These are phyloP conservation scores for Melikaiella ostensackeni DNA, from an alignment of 2,888 invertebrate genomes.

Conservation along the genomic window DNA sequence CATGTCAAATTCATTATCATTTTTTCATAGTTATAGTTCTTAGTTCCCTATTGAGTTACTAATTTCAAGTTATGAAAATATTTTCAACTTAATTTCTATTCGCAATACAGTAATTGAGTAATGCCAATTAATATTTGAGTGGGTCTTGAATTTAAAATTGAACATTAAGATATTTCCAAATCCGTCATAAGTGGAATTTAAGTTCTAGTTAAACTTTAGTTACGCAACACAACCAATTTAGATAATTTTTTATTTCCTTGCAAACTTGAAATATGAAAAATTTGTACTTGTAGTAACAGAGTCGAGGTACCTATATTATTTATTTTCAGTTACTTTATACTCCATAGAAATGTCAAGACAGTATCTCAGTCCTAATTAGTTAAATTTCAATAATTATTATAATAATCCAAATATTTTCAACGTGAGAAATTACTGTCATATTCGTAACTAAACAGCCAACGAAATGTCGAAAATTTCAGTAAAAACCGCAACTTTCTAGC, in stretches of 20 bases:
- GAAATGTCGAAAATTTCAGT: too few species aligned
- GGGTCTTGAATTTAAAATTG: not conserved
- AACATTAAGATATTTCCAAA: not conserved
- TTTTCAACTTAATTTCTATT: not conserved
- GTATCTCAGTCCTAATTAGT: too few species aligned
- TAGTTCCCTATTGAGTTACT: not conserved
- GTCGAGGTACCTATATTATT: not conserved
- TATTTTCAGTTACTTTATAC: too few species aligned
- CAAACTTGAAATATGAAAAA: not conserved
- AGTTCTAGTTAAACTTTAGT: not conserved
- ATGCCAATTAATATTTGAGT: not conserved
- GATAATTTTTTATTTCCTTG: not conserved
- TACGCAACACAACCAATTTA: not conserved
- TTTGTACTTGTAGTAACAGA: not conserved
- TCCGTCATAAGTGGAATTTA: conserved; percentile 1
- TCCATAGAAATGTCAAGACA: too few species aligned
- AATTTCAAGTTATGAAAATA: not conserved
- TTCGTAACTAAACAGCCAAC: too few species aligned
- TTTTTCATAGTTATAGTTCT: not conserved
- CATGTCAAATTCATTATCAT: not conserved
- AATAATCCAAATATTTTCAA: too few species aligned
- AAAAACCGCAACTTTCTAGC: too few species aligned
- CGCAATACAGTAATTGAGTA: too few species aligned
- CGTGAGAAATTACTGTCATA: too few species aligned
- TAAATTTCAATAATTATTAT: too few species aligned